Evolutionary conservation across 2,888 invertebrate genomes (phyloP).

Genomic region (Tetropium fuscum): DNA sequence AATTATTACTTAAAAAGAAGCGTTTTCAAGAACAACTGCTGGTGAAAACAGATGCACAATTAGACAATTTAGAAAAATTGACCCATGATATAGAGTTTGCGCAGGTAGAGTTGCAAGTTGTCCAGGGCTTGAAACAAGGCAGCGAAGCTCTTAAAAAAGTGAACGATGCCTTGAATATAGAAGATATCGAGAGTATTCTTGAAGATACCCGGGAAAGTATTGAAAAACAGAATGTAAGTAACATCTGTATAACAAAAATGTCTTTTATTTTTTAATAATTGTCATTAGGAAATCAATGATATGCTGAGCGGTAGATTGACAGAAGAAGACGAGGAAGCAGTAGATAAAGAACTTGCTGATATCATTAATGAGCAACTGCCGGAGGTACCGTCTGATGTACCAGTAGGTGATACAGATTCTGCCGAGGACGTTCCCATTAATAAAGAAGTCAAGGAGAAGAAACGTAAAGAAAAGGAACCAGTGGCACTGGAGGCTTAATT

Average conservation of each 20-base stretch:
- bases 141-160: constrained; percentile 94
- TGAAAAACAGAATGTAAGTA: constrained; percentile 85
- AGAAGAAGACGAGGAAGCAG: constrained; percentile 88
- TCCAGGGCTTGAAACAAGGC: constrained; percentile 91
- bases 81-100: constrained; percentile 94
- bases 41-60: constrained; percentile 86
- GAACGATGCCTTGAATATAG: constrained; percentile 88
- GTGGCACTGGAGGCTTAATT: constrained; percentile 43
- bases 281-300: constrained; percentile 82
- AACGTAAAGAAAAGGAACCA: constrained; percentile 44
- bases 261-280: constrained; percentile 20
- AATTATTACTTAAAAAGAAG: constrained; percentile 92
- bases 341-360: constrained; percentile 88
- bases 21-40: constrained; percentile 93
- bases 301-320: constrained; percentile 84
- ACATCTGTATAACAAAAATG: background rate
- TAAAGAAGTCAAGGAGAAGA: constrained; percentile 54
- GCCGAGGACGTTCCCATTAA: background rate
- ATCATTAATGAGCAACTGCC: constrained; percentile 73
- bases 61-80: constrained; percentile 91
- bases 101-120: constrained; percentile 91
- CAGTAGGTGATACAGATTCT: constrained; percentile 4
- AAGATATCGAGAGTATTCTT: constrained; percentile 95
- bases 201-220: constrained; percentile 96
- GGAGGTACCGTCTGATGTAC: constrained; percentile 68